Evolutionary conservation across 1,140 invertebrate species (phyloP).

Genomic region (Triops longicaudatus): DNA sequence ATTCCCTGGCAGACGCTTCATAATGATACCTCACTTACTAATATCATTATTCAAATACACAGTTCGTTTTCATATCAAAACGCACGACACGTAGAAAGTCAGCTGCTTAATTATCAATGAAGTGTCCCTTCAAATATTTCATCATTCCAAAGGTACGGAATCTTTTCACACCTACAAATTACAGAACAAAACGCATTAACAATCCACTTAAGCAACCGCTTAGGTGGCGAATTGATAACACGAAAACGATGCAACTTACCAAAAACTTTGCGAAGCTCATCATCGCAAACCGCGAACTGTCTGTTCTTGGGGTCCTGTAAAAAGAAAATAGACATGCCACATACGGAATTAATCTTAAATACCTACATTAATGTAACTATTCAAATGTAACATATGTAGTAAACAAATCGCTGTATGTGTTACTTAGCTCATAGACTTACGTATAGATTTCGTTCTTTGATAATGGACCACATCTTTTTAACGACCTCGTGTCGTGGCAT

Average conservation of each 20-base stretch:
- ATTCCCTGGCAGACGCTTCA: neutral
- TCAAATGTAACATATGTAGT: too few relatives aligned
- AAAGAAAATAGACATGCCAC: slow-evolving; percentile 30
- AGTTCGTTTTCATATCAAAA: slow-evolving; percentile 3
- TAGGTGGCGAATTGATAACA: slow-evolving; percentile 16
- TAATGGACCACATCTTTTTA: slow-evolving; percentile 83
- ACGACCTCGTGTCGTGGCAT: slow-evolving; percentile 88
- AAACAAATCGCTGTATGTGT: too few relatives aligned
- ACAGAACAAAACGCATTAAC: slow-evolving; percentile 24
- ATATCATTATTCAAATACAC: slow-evolving; percentile 9
- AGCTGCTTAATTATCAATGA: slow-evolving; percentile 51
- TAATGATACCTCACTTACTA: neutral
- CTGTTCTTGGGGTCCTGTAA: slow-evolving; percentile 81
- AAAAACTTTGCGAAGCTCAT: slow-evolving; percentile 78
- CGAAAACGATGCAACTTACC: slow-evolving; percentile 40
- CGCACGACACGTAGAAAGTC: neutral
- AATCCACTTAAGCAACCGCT: neutral
- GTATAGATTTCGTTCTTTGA: slow-evolving; percentile 83
- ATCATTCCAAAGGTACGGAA: slow-evolving; percentile 92
- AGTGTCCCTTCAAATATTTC: slow-evolving; percentile 87
- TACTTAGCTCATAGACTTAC: too few relatives aligned
- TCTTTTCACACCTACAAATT: slow-evolving; percentile 57
- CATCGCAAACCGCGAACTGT: slow-evolving; percentile 87
- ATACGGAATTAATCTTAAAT: too few relatives aligned
- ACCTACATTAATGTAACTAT: too few relatives aligned